Base-by-base conservation (phyloP, 1,140 invertebrate species). In the Laodelphax striatellus region DNA sequence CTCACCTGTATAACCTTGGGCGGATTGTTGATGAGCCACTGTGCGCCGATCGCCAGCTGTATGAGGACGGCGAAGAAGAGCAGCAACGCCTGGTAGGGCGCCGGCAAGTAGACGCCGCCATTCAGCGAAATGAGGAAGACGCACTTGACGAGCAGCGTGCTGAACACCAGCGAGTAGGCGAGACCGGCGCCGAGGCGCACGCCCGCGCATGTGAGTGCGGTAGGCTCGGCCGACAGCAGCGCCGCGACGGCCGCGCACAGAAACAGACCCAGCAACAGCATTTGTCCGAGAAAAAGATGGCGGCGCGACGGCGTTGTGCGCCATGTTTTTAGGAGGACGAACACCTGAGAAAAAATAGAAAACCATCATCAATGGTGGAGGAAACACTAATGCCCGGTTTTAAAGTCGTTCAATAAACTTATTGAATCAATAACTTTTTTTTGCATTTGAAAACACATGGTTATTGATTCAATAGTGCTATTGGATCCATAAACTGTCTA, bases 111-210 rank as follows among this genome's bases (percentile, higher is more conserved):
- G 22, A 94, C 90, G 11, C 92, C 91, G 28, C 87, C 85, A 70
- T 94, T 92, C 41, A 95, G 81, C 65, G 90, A 93, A 62, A 96
- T 82, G 43, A 96, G 79, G 70, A 96, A 94, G 52, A 96, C 90
- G 69, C 92, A 90, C 74, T 97, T 97, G 61, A 97, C 93, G 57
- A 97, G 79, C 22, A 97, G 79, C 0, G 93, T 87, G 14, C 90
- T 87, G 71, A 95, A 97, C 19, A 94, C 86, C n/a, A 95, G 77
- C 14, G 90, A 83, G 65, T 92, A 93, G 3, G 89, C 82, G 14
- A 94, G 79, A 24, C 93, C 92, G 16, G 91, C 86, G 17, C 88
- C 87, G 62, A 95, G 84, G 42, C 92, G 78, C n/a, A 60, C 58
- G 0, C 58, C 50, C 1, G 41, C 56, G 22, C 43, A 44, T 6